Conservation (phyloP, 2,797 vertebrate genomes). For the Mycteria americana region DNA sequence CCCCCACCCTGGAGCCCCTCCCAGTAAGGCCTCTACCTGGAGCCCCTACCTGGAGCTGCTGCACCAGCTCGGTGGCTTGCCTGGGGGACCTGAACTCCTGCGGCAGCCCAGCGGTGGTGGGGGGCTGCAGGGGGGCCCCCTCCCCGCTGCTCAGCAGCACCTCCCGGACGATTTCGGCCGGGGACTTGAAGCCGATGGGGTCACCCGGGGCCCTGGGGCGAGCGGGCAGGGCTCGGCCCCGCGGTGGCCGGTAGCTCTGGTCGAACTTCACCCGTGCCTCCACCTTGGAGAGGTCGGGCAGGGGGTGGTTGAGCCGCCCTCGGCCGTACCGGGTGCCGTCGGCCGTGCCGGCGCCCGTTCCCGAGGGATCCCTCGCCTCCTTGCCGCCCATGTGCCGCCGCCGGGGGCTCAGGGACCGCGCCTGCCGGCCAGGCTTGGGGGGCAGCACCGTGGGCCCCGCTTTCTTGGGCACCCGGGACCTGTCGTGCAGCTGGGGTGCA, state of each 20-base stretch:
- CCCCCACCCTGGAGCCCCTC: background rate
- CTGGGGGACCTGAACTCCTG: slow-evolving; percentile 81
- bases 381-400: background rate
- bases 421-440: background rate
- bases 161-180: slow-evolving; percentile 88
- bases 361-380: background rate
- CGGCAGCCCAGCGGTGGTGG: slow-evolving; percentile 63
- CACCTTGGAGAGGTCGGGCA: slow-evolving; percentile 91
- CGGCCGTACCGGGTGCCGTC: slow-evolving; percentile 73
- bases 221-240: slow-evolving; percentile 58
- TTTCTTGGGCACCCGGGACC: background rate
- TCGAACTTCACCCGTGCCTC: slow-evolving; percentile 81
- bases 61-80: slow-evolving; percentile 84
- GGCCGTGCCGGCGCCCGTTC: background rate
- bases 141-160: slow-evolving; percentile 80
- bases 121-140: background rate
- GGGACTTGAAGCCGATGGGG: slow-evolving; percentile 84
- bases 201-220: background rate
- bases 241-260: slow-evolving; percentile 83
- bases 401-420: slow-evolving; percentile 4
- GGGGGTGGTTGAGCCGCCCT: slow-evolving; percentile 76
- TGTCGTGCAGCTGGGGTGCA: background rate
- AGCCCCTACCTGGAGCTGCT: slow-evolving; percentile 85
- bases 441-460: background rate
- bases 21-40: background rate